phyloP scores from a whole-genome alignment of 2,113 vertebrate species.

The Pseudopipra pipra region DNA sequence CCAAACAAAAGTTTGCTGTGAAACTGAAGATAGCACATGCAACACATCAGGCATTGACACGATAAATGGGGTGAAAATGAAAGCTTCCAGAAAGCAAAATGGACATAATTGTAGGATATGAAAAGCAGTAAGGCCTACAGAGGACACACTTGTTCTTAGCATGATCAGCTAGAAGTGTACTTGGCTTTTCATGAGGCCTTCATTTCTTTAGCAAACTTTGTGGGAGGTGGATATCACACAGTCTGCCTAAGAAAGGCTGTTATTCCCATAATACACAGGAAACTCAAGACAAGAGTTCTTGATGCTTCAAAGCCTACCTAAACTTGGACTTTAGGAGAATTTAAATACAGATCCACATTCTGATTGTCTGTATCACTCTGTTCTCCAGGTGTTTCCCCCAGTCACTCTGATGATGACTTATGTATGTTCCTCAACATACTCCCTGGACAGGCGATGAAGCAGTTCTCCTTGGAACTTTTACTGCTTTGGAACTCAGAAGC shows the following conservation, averaged over 20 bases:
- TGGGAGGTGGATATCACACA: neutral
- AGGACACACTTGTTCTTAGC: neutral
- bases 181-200: neutral
- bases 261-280: neutral
- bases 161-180: neutral
- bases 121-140: neutral
- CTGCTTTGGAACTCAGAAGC: neutral
- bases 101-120: neutral
- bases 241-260: neutral
- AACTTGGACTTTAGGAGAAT: neutral
- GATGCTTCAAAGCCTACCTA: neutral
- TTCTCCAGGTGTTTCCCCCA: neutral
- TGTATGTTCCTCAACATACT: neutral
- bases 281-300: neutral
- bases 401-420: neutral
- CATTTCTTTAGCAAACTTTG: neutral
- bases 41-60: neutral
- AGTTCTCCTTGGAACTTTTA: neutral
- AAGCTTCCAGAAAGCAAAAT: neutral
- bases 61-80: neutral
- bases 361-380: neutral
- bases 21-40: rapidly evolving
- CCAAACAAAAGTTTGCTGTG: neutral
- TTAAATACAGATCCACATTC: neutral
- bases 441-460: neutral